Evolutionary conservation across 2,113 vertebrate species (phyloP).

Genomic region (Phycodurus eques): DNA sequence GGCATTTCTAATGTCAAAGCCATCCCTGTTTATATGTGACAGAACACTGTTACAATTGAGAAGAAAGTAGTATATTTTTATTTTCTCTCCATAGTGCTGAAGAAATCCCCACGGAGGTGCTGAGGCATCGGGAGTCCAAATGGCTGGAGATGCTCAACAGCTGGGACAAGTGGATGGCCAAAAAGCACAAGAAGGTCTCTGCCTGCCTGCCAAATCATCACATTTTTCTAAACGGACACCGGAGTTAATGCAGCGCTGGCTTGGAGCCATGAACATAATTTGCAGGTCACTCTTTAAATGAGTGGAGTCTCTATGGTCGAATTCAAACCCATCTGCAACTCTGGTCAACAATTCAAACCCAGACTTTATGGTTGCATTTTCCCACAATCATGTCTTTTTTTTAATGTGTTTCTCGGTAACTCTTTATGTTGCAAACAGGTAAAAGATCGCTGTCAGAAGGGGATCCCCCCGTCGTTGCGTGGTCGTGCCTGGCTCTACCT

Average conservation of each 20-base stretch:
- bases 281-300: no score
- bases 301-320: no score
- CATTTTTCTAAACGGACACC: no score
- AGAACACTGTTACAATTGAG: neutral
- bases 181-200: slow-evolving; percentile 92
- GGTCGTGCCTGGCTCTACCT: slow-evolving; percentile 96
- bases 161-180: slow-evolving; percentile 99
- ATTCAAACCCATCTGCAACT: no score
- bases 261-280: no score
- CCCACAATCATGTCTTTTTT: neutral
- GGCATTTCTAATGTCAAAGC: neutral
- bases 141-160: slow-evolving; percentile 98
- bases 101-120: slow-evolving; percentile 84
- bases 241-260: no score
- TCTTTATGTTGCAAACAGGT: slow-evolving; percentile 70
- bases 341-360: no score
- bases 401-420: slow-evolving; percentile 1
- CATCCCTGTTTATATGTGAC: slow-evolving; percentile 2
- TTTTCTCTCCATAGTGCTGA: slow-evolving; percentile 60
- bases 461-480: slow-evolving; percentile 92
- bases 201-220: neutral
- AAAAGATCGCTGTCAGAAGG: slow-evolving; percentile 93
- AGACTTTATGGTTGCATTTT: neutral
- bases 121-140: slow-evolving; percentile 90
- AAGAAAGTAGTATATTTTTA: neutral